Conservation (phyloP, 2,113 vertebrate species). For the Channa maculata region DNA sequence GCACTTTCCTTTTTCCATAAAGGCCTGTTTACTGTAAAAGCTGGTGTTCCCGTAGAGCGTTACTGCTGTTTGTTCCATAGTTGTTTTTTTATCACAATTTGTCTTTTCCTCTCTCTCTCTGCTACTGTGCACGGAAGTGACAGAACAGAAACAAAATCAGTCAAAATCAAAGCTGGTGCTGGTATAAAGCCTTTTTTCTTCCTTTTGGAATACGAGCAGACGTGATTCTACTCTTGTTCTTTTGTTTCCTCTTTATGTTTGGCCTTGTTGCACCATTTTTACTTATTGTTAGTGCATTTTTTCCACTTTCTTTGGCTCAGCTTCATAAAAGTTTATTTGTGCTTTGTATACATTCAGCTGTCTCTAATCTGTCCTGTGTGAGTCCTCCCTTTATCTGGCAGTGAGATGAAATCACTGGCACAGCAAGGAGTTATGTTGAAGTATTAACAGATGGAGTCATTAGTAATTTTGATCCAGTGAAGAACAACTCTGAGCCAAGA, state of each 20-base stretch:
- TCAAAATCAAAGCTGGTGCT: constrained; percentile 35
- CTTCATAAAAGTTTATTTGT: constrained; percentile 30
- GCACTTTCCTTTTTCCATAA: too few species aligned
- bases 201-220: background rate
- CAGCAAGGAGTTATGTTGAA: constrained; percentile 11
- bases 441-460: constrained; percentile 64
- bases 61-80: background rate
- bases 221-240: too few species aligned
- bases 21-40: too few species aligned
- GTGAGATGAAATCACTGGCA: constrained; percentile 31
- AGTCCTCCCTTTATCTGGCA: constrained; percentile 43
- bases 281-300: constrained; percentile 22
- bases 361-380: constrained; percentile 13
- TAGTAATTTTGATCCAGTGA: constrained; percentile 27
- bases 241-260: constrained; percentile 16
- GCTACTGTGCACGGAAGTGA: background rate
- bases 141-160: constrained; percentile 13
- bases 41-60: too few species aligned
- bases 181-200: constrained; percentile 34
- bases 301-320: constrained; percentile 17
- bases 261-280: constrained; percentile 16
- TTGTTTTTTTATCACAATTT: background rate
- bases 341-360: constrained; percentile 27
- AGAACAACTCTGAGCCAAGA: constrained; percentile 22
- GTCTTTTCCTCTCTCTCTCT: background rate